Base-by-base conservation (phyloP, 2,113 vertebrate species). In the Heterocephalus glaber region DNA sequence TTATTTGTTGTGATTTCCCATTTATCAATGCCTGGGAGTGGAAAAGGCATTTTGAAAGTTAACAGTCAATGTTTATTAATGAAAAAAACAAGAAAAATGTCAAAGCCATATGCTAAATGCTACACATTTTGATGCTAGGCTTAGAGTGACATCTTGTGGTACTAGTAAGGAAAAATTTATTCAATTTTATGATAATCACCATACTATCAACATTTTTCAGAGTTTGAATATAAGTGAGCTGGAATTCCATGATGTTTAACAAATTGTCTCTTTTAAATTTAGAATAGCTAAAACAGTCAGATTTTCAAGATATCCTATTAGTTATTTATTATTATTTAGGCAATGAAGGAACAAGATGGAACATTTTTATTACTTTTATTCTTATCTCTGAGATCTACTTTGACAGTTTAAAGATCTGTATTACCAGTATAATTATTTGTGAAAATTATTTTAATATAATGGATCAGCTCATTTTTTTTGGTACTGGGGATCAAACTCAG, bases 61-160 rank as follows among this genome's bases (percentile, higher is more conserved):
- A 88, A 19, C 33, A 65, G 3, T 93, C 24, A 5, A 22, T 70
- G 5, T 84, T 93, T 14, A 80, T 58, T 89, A 82, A 72, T 66
- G 30, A 65, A 52, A 3, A 86, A 61, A 90, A 20, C 56, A 83
- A 84, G n/a, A 49, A 83, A 86, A 92, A 89, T 63, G 30, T 47
- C 47, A 61, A 20, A 47, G 54, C 58, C 66, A 38, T 79, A 8
- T 92, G 35, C 76, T 87, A 49, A 20, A 84, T 83, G 63, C 68
- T 87, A 58, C 22, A 87, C 41, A 72, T 76, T 92, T 95, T 26
- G 66, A 91, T 97, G 83, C 81, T 96, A 95, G 87, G 90, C 86
- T 97, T 98, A 98, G 96, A 96, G 98, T 98, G 98, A 98, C 98
- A 98, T 98, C 98, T 98, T 98, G 98, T 98, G 98, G 98, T 96